Conservation (phyloP, 2,888 invertebrate species). For the Beris chalybata region DNA sequence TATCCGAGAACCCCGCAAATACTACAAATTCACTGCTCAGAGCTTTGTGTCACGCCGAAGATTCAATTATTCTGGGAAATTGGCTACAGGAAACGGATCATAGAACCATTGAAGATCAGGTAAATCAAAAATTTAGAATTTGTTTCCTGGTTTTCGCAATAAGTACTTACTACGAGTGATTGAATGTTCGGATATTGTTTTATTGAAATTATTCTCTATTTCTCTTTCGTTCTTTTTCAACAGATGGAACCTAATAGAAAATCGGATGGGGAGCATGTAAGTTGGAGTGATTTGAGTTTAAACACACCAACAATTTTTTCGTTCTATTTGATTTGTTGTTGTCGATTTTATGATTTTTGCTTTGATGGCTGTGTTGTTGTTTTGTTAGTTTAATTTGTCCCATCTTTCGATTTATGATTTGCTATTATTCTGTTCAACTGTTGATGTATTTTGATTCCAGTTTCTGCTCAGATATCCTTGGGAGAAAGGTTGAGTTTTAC, state of each 20-base stretch:
- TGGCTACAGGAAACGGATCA: conserved; percentile 97
- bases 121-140: conserved; percentile 52
- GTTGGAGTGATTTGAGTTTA: conserved; percentile 52
- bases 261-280: conserved; percentile 80
- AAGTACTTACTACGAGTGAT: not conserved
- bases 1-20: conserved; percentile 90
- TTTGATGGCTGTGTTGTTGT: not conserved
- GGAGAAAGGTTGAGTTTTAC: too few relatives aligned
- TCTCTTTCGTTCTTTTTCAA: conserved; percentile 13
- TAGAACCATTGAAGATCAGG: conserved; percentile 96
- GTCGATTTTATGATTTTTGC: conserved; percentile 1
- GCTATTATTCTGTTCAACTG: not conserved
- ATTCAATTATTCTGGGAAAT: conserved; percentile 89
- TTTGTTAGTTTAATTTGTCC: not conserved
- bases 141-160: not conserved
- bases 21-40: conserved; percentile 84
- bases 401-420: too few relatives aligned
- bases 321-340: not conserved
- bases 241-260: conserved; percentile 85
- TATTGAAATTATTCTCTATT: conserved; percentile 17
- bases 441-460: not conserved
- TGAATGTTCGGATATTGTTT: not conserved
- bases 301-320: conserved; percentile 2
- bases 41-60: conserved; percentile 83
- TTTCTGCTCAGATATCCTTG: too few relatives aligned